A percentile compares a stretch with the other conserved stretches of the same genome.
These are phyloP conservation scores for Perdita meconis DNA, from an alignment of 2,888 invertebrate genomes.

Conservation along the genomic window DNA sequence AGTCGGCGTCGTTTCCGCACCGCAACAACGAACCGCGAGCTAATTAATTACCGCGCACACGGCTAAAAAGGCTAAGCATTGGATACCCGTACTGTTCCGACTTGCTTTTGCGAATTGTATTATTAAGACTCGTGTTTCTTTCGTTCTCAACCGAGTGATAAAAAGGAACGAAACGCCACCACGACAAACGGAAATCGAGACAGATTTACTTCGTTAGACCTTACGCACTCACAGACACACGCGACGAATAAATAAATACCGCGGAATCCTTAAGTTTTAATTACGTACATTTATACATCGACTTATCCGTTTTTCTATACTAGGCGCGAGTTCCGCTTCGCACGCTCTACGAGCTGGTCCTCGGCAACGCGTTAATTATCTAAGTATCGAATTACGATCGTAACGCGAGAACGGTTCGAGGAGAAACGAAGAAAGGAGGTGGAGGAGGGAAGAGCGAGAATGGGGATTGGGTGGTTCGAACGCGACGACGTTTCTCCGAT, in stretches of 20 bases:
- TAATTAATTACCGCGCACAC: conserved; percentile 78
- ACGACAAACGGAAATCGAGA: conserved; percentile 44
- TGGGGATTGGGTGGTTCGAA: conserved; percentile 4
- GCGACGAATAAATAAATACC: conserved; percentile 2
- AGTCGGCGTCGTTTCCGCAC: conserved; percentile 53
- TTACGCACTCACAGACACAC: conserved; percentile 40
- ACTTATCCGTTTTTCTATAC: not conserved
- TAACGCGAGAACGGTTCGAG: conserved; percentile 11
- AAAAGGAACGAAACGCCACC: conserved; percentile 35
- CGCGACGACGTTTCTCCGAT: conserved; percentile 29
- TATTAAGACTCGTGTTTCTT: not conserved
- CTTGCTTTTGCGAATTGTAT: conserved; percentile 76
- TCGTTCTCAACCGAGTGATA: conserved; percentile 53
- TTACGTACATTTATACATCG: conserved; percentile 6
- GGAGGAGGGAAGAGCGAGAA: conserved; percentile 4
- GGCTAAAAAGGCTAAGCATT: conserved; percentile 78
- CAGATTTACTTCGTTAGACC: conserved; percentile 35
- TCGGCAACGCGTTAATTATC: not conserved
- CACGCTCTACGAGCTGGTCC: conserved; percentile 6
- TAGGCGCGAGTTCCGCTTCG: not conserved
- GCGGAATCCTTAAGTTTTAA: not conserved
- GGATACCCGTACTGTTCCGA: conserved; percentile 83
- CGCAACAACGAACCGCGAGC: conserved; percentile 70
- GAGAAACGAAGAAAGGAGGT: conserved; percentile 9
- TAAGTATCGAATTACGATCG: not conserved